phyloP scores from a whole-genome alignment of 2,113 vertebrate species.

The Zingel zingel region DNA sequence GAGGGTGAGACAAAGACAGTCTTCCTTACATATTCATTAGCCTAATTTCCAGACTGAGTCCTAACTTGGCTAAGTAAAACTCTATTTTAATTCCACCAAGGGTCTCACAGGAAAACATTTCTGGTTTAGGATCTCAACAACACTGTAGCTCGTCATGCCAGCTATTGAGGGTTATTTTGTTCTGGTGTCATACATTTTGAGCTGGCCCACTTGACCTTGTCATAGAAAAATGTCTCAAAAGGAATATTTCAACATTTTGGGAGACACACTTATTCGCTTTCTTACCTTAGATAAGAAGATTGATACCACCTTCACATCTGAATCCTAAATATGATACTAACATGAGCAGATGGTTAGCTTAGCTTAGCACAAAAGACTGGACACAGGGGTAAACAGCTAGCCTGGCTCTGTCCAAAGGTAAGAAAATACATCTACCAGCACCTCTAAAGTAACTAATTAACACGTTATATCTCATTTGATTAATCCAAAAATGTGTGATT shows the following conservation, averaged over 20 bases:
- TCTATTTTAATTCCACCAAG: constrained; percentile 57
- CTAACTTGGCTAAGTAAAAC: constrained; percentile 64
- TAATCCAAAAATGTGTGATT: not conserved
- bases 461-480: not conserved
- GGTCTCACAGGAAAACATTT: constrained; percentile 63
- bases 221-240: not conserved
- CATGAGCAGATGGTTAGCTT: not conserved
- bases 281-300: not conserved
- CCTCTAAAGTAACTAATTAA: not conserved
- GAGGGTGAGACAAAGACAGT: constrained; percentile 50
- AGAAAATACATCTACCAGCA: no score
- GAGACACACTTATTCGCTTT: not conserved
- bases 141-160: not conserved
- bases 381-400: not conserved
- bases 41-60: constrained; percentile 62
- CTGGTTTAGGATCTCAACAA: constrained; percentile 53
- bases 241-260: constrained; percentile 6
- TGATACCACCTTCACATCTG: not conserved
- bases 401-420: not conserved
- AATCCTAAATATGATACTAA: not conserved
- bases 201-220: constrained; percentile 19
- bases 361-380: not conserved
- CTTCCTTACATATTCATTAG: constrained; percentile 66
- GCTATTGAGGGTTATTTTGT: constrained; percentile 24
- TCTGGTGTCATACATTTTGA: constrained; percentile 29